Evolutionary conservation across 2,113 vertebrate species (phyloP), one percentile per base, ranked within the genome.

Genomic region (Corythornis madagascariensis): DNA sequence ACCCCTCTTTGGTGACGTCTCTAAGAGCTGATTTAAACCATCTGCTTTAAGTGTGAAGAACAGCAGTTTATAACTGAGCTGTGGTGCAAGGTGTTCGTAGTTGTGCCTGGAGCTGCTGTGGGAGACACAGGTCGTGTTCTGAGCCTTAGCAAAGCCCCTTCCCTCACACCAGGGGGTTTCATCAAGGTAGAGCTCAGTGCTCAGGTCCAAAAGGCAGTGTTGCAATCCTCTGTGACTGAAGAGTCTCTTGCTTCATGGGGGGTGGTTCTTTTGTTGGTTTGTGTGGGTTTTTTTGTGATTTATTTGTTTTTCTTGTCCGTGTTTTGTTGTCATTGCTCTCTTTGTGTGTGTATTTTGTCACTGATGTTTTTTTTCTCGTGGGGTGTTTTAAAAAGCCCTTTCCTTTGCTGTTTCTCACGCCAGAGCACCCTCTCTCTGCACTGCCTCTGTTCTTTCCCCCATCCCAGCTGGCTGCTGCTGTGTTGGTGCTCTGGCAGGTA

Each of bases 381-480:
- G 56, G 5, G 4, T 61, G 20, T 25, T 77, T 59, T 9, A 1
- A 17, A 55, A 56, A 56, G 24, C 35, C 18, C 47, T 86, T 83
- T 43, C 17, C 38, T 48, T 11, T 57, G 7, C 29, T 9, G 5
- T 76, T 91, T 76, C 59, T 88, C 50, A 65, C 6, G 3, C 3
- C 31, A 13, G 67, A 35, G 38, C 65, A 9, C 0, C 0, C 26
- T 72, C 7, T 33, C 50, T 77, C 72, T 57, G 85, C 78, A 42
- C 74, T 29, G 66, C 31, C 57, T 67, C 40, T 53, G 75, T 91
- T 85, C 74, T 89, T 88, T 85, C 88, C 90, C 72, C 95, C 94
- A 88, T 93, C 79, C 48, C 53, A 5, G 1, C 0, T 70, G 88
- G 75, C 83, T 86, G 67, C 57, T 0, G 0, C 57, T 28, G 15